Evolutionary conservation across 2,797 vertebrate genomes (phyloP), one percentile per base, ranked within the genome.

Genomic region (Huso huso): DNA sequence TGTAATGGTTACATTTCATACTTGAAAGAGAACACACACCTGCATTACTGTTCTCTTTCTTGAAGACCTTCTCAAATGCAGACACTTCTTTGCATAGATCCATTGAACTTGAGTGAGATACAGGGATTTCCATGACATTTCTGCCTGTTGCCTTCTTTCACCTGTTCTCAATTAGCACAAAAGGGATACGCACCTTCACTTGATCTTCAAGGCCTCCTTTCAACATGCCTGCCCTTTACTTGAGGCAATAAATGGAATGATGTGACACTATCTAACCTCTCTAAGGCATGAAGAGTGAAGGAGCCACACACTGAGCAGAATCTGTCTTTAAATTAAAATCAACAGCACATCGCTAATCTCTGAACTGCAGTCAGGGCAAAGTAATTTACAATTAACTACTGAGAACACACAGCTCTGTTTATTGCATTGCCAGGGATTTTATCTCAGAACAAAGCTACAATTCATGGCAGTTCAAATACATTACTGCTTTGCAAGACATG

Each of bases 141-240:
- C 66, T 51, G 10, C 11, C 64, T 48, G 58, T 60, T 64, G 49
- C 48, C 50, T 52, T 61, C 62, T 67, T 60, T 61, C 69, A 64
- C 53, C 48, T 12, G 53, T 52, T 59, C 52, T 71, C 62, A 49
- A 59, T 50, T 61, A 53, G 62, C n/a, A 48, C 10, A 13, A 55
- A 48, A 49, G 50, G 62, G 49, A 67, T 15, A 58, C 58, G 37
- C 1, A 10, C 6, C 66, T 51, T 13, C 23, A 8, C 6, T 53
- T 12, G 61, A 60, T 57, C 53, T 51, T 49, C 48, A 9, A 18
- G 1, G 4, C 18, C 37, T 10, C 12, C 3, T 50, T 37, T 12
- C 61, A 15, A 50, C 48, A 8, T 23, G 52, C 62, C 70, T 71
- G 62, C 62, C 66, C 62, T 67, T 51, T 48, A n/a, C 55, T 49